Evolutionary conservation across 2,888 invertebrate genomes (phyloP), one percentile per base, ranked within the genome.

Genomic region (Erebia aethiops): DNA sequence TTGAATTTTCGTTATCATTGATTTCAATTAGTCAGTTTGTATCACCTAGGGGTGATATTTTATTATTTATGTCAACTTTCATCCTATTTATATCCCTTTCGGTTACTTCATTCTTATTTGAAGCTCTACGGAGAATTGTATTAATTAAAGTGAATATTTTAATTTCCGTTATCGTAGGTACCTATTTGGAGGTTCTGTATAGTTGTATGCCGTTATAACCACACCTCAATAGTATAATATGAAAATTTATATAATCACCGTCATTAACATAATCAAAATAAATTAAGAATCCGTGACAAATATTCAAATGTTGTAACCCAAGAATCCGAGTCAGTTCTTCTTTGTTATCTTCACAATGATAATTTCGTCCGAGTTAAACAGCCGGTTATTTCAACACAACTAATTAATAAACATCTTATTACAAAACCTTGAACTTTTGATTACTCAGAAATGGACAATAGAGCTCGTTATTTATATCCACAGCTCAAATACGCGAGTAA

Each of bases 341-440:
- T 82, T 80, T 84, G 83, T 87, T 86, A 86, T 86, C 84, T 81
- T 74, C 61, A 83, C 81, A 85, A 86, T 84, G 78, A 81, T 81
- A 82, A 83, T 85, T 84, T 80, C 73, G 80, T 82, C 78, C 80
- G 81, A 84, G 87, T 87, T 87, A 86, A 86, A 78, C 77, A 77
- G 81, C 81, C 83, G 82, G 86, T 86, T 88, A 85, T 87, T 87
- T 86, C 85, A 81, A 87, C 81, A 84, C 81, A 82, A 78, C 87
- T 92, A 92, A 92, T 92, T 92, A 92, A 91, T 92, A 90, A 84
- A 84, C 91, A 91, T 89, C 89, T 87, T 83, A 84, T 85, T 87
- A 84, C 73, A 79, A 79, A 84, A 76, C 91, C 92, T 92, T 92
- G 92, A 92, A 90, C 92, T 92, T 92, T 90, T 87, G 86, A 87